Evolutionary conservation across 2,797 vertebrate genomes (phyloP).

Genomic region (Sarcophilus harrisii): DNA sequence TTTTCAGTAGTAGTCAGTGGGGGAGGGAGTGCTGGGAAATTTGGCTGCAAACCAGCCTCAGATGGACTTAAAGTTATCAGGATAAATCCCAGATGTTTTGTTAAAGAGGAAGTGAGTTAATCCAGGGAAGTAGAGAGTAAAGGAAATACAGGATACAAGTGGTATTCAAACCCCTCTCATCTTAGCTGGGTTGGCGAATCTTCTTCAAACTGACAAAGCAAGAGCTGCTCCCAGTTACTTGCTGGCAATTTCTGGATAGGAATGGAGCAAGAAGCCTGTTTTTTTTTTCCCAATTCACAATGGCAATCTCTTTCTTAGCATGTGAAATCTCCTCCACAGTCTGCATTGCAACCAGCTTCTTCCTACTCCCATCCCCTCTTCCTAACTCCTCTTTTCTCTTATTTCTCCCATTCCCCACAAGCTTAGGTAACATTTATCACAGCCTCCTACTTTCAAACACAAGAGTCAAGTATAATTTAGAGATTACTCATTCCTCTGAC

Average conservation of each 20-base stretch:
- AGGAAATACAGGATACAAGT: neutral
- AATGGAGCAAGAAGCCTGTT: neutral
- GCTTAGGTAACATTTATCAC: neutral
- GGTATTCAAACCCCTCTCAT: neutral
- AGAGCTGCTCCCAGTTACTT: neutral
- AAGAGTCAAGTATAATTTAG: neutral
- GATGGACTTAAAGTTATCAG: neutral
- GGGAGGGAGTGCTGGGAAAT: neutral
- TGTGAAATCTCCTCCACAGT: neutral
- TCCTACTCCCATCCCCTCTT: neutral
- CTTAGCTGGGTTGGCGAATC: neutral
- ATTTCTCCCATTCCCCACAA: neutral
- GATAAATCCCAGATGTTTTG: neutral
- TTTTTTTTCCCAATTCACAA: neutral
- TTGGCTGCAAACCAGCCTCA: neutral
- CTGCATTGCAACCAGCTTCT: neutral
- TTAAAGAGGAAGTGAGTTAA: neutral
- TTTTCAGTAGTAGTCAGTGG: neutral
- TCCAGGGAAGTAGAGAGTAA: neutral
- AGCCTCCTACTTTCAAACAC: neutral
- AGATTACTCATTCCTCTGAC: neutral
- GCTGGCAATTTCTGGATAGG: neutral
- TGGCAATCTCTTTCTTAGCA: neutral
- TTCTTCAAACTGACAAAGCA: neutral
- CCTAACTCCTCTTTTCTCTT: neutral